Base-by-base conservation (phyloP, 2,797 vertebrate species). In the Oreortyx pictus region DNA sequence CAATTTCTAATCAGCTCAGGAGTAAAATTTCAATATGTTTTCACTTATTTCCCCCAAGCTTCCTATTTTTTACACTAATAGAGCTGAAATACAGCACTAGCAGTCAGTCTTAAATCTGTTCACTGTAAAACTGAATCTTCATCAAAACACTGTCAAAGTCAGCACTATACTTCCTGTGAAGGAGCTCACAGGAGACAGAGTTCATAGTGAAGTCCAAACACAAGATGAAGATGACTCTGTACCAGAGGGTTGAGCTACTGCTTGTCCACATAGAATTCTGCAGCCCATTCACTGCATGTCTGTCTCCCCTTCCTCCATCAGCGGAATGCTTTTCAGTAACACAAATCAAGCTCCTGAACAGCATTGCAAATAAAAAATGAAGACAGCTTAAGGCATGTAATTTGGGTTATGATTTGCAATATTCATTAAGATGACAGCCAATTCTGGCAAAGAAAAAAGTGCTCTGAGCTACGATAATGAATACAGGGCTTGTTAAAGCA, bases 401-500 rank as follows among this genome's bases (percentile, higher is more conserved):
- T 86, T 86, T 95, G 44, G 52, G 57, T 62, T 92, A 80, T 72
- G 72, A 82, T 80, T 93, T 92, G 81, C 68, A 90, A 68, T 77
- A 93, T 92, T 94, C 64, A 62, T 94, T 92, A 92, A 89, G 43
- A 91, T 39, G 89, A 84, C 81, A 68, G 72, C 90, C 88, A 94
- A 90, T 77, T 92, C 73, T 93, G 91, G 70, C 54, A 91, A 86
- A 88, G 71, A 60, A 82, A 88, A 92, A 91, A 71, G 61, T 72
- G 89, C 22, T 49, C 39, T 68, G 23, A 91, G 57, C 83, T 91
- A 77, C 54, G 6, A 94, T 85, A 93, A 85, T 93, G 91, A 96
- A 96, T 96, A 93, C 86, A 59, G 49, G 65, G 65, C 87, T 95
- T 96, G 91, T 95, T 93, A 93, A 50, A 85, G 65, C 72, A 93